Percentiles rank a stretch among this genome's conserved stretches.
Evolutionary conservation across 2,888 invertebrate genomes (phyloP).

Genomic region (Julus scandinavius): DNA sequence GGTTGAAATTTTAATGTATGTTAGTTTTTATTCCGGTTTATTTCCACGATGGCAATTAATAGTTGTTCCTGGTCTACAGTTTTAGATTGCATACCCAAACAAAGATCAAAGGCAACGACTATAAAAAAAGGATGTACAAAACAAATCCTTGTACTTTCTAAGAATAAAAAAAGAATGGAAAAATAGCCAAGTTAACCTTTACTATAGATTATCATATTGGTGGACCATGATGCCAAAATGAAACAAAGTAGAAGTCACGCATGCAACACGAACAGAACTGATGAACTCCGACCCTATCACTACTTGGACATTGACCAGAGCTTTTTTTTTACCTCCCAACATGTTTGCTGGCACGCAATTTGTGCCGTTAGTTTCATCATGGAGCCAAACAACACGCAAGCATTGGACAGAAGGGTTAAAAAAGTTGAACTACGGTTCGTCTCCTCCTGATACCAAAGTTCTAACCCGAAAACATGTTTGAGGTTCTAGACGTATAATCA

Average conservation of each 20-base stretch:
- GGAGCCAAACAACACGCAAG: not conserved
- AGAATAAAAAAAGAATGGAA: not conserved
- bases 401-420: too few relatives aligned
- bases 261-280: not conserved
- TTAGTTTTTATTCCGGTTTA: slow-evolving; percentile 9
- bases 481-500: not conserved
- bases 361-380: not conserved
- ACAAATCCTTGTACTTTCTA: not conserved
- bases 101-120: not conserved
- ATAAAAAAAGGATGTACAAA: not conserved
- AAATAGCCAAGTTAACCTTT: not conserved
- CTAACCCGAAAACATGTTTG: not conserved
- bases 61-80: slow-evolving; percentile 1
- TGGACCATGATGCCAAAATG: not conserved
- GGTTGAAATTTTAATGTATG: not conserved
- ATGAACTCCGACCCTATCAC: slow-evolving; percentile 8
- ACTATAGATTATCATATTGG: not conserved
- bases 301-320: not conserved
- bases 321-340: not conserved
- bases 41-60: too few relatives aligned
- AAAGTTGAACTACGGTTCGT: not conserved
- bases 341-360: not conserved
- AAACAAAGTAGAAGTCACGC: not conserved
- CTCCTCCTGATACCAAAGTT: not conserved
- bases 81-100: slow-evolving; percentile 2